Evolutionary conservation across 30 jellyfish, hydroid and myxozoan genomes (phyloP), one percentile per base, ranked within the genome.

Genomic region (Rhopilema esculentum): DNA sequence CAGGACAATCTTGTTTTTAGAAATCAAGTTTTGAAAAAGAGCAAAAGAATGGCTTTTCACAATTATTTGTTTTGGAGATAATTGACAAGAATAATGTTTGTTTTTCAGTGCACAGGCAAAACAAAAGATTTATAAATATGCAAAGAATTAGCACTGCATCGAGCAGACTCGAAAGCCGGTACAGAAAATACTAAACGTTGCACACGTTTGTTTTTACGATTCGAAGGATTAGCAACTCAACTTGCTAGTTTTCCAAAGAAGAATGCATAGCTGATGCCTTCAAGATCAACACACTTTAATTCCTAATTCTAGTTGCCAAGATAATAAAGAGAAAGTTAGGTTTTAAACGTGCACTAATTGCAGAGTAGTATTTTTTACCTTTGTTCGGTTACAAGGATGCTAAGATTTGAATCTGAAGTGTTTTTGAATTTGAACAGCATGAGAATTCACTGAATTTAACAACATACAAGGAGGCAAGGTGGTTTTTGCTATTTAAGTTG

Each of bases 61-160:
- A 20, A 66, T 22, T 66, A 29, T 66, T 66, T 66, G 77, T 66
- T 66, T 66, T 66, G 77, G 77, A 22, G 16, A 66, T 23, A 29
- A 66, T 23, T 66, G 16, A 21, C 77, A 29, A 66, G 77, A 32
- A 29, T 23, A 23, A 23, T 66, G 77, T 66, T 66, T 66, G 77
- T 66, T 66, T 66, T 23, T 66, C 50, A 66, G 30, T 66, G 77
- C 27, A 66, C 30, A 23, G 27, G 21, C 50, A 23, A 66, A 21
- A 66, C 40, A 23, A 23, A 66, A 66, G 77, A 21, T 66, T 23
- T 18, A 23, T 32, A 66, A 66, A 32, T 7, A 66, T 29, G 77
- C 77, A 23, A 23, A 23, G 40, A 66, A 20, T 7, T 16, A 66
- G 57, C 57, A 40, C 57, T 6, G 57, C 57, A 40, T 40, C 57